phyloP scores from a whole-genome alignment of 1,140 invertebrate genomes.

The Drosophila bifasciata region DNA sequence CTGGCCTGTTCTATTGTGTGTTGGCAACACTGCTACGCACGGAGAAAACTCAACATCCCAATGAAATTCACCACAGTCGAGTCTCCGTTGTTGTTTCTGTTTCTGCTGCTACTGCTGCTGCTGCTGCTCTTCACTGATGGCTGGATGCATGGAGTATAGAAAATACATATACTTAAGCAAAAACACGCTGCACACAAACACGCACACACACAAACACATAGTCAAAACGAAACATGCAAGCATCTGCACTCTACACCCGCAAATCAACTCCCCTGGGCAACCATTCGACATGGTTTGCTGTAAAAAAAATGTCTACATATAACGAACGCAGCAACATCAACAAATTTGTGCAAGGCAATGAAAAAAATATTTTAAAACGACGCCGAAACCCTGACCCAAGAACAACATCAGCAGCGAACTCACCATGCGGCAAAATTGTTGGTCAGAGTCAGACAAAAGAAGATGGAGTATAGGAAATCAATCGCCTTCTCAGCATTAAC shows the following conservation, averaged over 20 bases:
- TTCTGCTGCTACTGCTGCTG: slow-evolving; percentile 11
- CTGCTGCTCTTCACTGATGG: slow-evolving; percentile 8
- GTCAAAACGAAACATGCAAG: slow-evolving; percentile 16
- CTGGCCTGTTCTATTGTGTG: slow-evolving; percentile 50
- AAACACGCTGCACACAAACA: slow-evolving; percentile 25
- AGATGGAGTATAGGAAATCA: slow-evolving; percentile 76
- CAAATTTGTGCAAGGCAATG: slow-evolving; percentile 25
- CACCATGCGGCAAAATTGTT: slow-evolving; percentile 77
- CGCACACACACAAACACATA: slow-evolving; percentile 8
- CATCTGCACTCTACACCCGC: slow-evolving; percentile 16
- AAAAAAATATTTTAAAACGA: slow-evolving; percentile 38
- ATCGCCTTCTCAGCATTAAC: slow-evolving; percentile 68
- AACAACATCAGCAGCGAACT: slow-evolving; percentile 64
- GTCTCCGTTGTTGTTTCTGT: slow-evolving; percentile 24
- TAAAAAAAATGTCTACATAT: no score
- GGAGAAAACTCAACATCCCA: slow-evolving; percentile 14
- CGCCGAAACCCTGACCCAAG: slow-evolving; percentile 71
- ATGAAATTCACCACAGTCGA: slow-evolving; percentile 53
- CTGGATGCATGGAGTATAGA: slow-evolving; percentile 66
- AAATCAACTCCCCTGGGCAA: no score
- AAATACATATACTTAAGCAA: slow-evolving; percentile 60
- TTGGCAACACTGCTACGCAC: slow-evolving; percentile 66
- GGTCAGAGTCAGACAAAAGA: slow-evolving; percentile 76
- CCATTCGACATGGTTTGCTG: no score
- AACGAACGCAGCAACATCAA: slow-evolving; percentile 6